Base-by-base conservation (phyloP, 2,113 vertebrate genomes). In the Chaenocephalus aceratus region DNA sequence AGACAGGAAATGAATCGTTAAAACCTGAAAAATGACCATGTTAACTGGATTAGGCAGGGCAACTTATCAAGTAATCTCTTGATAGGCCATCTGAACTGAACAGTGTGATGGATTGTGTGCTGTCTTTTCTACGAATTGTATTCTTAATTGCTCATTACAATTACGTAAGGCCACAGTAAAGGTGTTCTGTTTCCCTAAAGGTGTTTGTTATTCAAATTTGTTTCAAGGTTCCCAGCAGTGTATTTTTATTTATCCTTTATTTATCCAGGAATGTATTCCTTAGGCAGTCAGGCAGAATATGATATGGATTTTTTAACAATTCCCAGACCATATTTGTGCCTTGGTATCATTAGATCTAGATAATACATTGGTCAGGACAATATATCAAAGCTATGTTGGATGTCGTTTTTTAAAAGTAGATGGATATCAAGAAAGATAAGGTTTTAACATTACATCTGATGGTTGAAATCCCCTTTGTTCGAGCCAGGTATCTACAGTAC, bases 11-110 rank as follows among this genome's bases (percentile, higher is more conserved):
- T 80, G 60, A 83, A 84, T 86, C 56, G 70, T 86, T 91, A 61
- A 85, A 76, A 88, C 69, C 68, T 89, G 87, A 93, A 91, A 86
- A 93, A 95, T 92, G 77, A 89, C 88, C 69, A 70, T 58, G 77
- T 80, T 93, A 91, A 91, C 86, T 62, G 83, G 57, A 91, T 89
- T 84, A 91, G 91, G 84, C 87, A 93, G 87, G 79, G 67, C 78
- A 92, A 91, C 86, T 92, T 83, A 93, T 94, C 92, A 93, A 89
- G 80, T 65, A 86, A 93, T 93, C 91, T 93, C 87, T 70, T 89
- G 90, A 89, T 91, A 91, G 78, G 80, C 53, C 82, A 70, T 92
- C 77, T 88, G 77, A 90, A 72, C 77, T 88, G 77, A 90, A 72
- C 63, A n/a, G 75, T 51, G 71, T 90, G 92, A 95, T 91, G 70